phyloP scores from a whole-genome alignment of 2,113 vertebrate species.

The Tachysurus fulvidraco region DNA sequence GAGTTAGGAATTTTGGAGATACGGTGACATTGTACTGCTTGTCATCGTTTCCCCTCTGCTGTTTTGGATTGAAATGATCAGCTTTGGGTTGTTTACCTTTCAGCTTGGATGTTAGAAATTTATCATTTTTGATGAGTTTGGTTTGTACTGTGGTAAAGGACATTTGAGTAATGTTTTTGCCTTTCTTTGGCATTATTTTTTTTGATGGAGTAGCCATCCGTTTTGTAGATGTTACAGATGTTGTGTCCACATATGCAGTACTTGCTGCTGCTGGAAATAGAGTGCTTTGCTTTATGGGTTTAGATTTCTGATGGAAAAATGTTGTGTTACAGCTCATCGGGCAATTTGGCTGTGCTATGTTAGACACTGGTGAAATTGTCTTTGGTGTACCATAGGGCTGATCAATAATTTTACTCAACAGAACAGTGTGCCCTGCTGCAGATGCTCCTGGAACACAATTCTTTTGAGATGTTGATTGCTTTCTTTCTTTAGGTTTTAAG shows the following conservation, averaged over 20 bases:
- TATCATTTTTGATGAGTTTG: slow-evolving; percentile 3
- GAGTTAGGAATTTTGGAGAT: background rate
- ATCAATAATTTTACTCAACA: slow-evolving; percentile 39
- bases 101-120: background rate
- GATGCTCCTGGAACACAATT: slow-evolving; percentile 42
- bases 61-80: slow-evolving; percentile 34
- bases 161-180: slow-evolving; percentile 19
- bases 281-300: slow-evolving; percentile 1
- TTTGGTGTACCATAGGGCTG: slow-evolving; percentile 51
- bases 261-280: background rate
- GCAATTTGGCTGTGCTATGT: background rate
- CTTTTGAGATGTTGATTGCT: background rate
- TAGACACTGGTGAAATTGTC: slow-evolving; percentile 20
- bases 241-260: background rate
- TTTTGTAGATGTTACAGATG: slow-evolving; percentile 25
- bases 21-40: background rate
- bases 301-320: slow-evolving; percentile 9
- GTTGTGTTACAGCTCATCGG: background rate
- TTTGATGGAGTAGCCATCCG: slow-evolving; percentile 16
- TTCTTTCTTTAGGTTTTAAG: slow-evolving; percentile 38
- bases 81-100: slow-evolving; percentile 43
- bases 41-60: background rate
- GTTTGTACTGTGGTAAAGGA: slow-evolving; percentile 23
- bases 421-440: slow-evolving; percentile 55
- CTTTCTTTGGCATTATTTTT: background rate